Conservation (phyloP, 2,113 vertebrate species). For the Dryoscopus gambensis region DNA sequence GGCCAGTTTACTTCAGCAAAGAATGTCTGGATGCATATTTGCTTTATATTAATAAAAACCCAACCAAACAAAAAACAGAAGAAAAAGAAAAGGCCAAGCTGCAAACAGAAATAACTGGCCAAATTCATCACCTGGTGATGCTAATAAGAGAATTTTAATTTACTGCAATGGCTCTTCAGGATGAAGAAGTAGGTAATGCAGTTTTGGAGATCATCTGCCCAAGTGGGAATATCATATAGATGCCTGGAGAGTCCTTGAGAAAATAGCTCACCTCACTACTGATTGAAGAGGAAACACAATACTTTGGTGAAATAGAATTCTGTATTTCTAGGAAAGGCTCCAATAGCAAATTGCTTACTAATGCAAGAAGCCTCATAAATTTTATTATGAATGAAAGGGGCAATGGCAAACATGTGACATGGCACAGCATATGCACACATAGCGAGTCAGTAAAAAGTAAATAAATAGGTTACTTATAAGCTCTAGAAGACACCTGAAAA, state of each 20-base stretch:
- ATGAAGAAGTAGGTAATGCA: neutral
- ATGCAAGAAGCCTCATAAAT: conserved; percentile 28
- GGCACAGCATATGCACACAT: neutral
- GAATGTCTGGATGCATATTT: neutral
- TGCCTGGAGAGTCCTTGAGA: conserved; percentile 39
- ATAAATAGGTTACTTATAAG: conserved; percentile 34
- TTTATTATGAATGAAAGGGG: conserved; percentile 1
- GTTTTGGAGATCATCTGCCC: conserved; percentile 7
- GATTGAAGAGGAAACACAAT: conserved; percentile 50
- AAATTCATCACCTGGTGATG: neutral
- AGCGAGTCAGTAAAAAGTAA: neutral
- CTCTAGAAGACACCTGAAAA: neutral
- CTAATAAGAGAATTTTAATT: neutral
- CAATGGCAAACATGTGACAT: neutral
- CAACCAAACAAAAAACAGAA: neutral
- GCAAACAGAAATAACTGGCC: neutral
- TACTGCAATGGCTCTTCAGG: neutral
- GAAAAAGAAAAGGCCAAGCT: neutral
- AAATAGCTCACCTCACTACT: conserved; percentile 19
- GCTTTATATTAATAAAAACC: neutral
- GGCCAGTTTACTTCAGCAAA: neutral
- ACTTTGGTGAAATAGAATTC: conserved; percentile 30
- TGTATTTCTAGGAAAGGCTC: conserved; percentile 60
- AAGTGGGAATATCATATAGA: conserved; percentile 42
- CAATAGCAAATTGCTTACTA: conserved; percentile 31